Percentiles rank a stretch among this genome's conserved stretches.
phyloP scores from a whole-genome alignment of 2,888 invertebrate genomes.

The Thymelicus sylvestris region DNA sequence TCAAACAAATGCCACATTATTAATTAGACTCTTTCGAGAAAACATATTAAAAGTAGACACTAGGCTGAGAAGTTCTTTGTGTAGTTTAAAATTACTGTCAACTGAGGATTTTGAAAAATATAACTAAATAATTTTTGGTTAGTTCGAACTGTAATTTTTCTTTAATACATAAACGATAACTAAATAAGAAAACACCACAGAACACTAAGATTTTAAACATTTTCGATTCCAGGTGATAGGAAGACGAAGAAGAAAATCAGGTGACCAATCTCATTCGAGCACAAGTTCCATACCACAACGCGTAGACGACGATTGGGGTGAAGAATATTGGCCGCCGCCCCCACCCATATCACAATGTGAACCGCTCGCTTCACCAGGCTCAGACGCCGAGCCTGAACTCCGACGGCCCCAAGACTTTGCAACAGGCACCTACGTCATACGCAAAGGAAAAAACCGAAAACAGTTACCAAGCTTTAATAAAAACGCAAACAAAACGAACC shows the following conservation, averaged over 20 bases:
- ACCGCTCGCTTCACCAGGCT: conserved; percentile 88
- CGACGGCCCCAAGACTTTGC: conserved; percentile 68
- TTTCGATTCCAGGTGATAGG: conserved; percentile 80
- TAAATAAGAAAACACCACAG: too few species aligned
- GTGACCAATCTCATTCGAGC: conserved; percentile 86
- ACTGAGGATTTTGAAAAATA: too few species aligned
- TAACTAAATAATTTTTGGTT: too few species aligned
- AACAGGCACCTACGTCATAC: conserved; percentile 92
- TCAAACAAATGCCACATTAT: too few species aligned
- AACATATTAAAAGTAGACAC: too few species aligned
- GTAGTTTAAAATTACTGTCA: too few species aligned
- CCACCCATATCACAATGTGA: conserved; percentile 87
- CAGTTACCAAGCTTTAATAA: conserved; percentile 85
- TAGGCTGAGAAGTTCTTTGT: too few species aligned
- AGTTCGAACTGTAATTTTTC: too few species aligned
- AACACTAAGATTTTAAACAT: not conserved
- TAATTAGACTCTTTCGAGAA: too few species aligned
- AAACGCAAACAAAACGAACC: conserved; percentile 77
- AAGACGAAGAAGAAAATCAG: conserved; percentile 82
- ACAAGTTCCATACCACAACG: conserved; percentile 90
- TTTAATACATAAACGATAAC: too few species aligned
- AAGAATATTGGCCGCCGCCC: conserved; percentile 90
- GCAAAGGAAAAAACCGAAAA: conserved; percentile 89
- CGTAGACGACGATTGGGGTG: conserved; percentile 85
- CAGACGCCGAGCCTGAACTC: conserved; percentile 81